A percentile compares a stretch with the other conserved stretches of the same genome.
These are phyloP conservation scores for Montipora capricornis DNA, from an alignment of 64 coral and sea anemone genomes.

Conservation along the genomic window DNA sequence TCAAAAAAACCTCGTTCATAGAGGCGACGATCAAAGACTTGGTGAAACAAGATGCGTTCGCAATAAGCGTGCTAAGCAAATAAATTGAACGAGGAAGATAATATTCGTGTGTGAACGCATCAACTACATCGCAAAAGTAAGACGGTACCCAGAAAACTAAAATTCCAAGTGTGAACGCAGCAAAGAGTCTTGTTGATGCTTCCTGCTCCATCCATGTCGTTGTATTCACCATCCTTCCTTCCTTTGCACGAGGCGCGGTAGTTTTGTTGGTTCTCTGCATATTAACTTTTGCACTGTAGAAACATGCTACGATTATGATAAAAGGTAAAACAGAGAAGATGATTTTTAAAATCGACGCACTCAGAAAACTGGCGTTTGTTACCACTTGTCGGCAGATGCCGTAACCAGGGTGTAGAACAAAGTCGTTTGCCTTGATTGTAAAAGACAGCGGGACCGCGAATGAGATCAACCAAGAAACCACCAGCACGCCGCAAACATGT, in stretches of 20 bases:
- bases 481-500: not conserved
- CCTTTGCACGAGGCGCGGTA: not conserved
- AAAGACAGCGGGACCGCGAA: not conserved
- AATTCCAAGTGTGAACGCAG: conserved; percentile 28
- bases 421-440: not conserved
- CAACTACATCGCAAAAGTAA: conserved; percentile 15
- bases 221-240: not conserved
- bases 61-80: not conserved
- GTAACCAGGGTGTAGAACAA: conserved; percentile 68
- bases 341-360: not conserved
- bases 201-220: conserved; percentile 7
- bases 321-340: conserved; percentile 19
- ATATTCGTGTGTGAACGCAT: conserved; percentile 13
- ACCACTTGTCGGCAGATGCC: conserved; percentile 14
- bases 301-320: conserved; percentile 26
- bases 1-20: conserved; percentile 6
- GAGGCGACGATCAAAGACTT: not conserved
- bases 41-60: not conserved
- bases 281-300: conserved; percentile 10
- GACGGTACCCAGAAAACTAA: conserved; percentile 24
- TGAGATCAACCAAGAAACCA: conserved; percentile 29
- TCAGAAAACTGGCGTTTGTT: not conserved
- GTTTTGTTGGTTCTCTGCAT: not conserved
- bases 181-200: conserved; percentile 12
- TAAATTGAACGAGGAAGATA: conserved; percentile 38